Evolutionary conservation across 2,113 vertebrate species (phyloP).

Genomic region (Indri indri): DNA sequence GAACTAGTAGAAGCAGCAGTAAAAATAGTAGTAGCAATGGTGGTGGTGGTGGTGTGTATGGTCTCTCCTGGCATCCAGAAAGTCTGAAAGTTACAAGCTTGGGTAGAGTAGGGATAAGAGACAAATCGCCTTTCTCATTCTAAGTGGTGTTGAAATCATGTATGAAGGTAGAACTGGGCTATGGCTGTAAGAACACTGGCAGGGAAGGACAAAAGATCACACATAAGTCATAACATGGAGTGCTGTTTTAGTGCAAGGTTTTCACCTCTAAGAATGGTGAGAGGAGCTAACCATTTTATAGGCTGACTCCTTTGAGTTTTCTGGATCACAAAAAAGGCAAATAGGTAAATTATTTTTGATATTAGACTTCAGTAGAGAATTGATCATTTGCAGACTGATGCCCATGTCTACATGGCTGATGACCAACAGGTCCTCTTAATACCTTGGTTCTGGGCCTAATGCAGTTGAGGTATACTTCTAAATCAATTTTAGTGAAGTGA

Average conservation of each 20-base stretch:
- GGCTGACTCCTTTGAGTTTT: background rate
- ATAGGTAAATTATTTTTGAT: background rate
- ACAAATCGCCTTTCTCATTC: background rate
- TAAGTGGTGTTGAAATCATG: background rate
- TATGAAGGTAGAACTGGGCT: background rate
- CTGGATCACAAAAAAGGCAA: background rate
- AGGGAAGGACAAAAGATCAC: background rate
- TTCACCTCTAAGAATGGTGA: background rate
- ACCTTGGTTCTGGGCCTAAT: background rate
- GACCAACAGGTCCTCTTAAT: background rate
- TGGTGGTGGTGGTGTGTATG: background rate
- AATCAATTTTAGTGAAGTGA: background rate
- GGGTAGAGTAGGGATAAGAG: background rate
- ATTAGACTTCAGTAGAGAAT: background rate
- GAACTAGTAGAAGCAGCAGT: background rate
- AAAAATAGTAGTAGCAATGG: background rate
- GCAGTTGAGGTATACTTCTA: background rate
- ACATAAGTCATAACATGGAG: background rate
- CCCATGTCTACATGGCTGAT: background rate
- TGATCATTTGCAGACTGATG: background rate
- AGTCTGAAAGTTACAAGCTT: background rate
- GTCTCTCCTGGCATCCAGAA: background rate
- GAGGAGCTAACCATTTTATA: background rate
- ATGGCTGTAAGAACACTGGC: background rate
- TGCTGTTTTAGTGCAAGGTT: background rate